Evolutionary conservation across 2,113 vertebrate genomes (phyloP).

Genomic region (Melospiza melodia): DNA sequence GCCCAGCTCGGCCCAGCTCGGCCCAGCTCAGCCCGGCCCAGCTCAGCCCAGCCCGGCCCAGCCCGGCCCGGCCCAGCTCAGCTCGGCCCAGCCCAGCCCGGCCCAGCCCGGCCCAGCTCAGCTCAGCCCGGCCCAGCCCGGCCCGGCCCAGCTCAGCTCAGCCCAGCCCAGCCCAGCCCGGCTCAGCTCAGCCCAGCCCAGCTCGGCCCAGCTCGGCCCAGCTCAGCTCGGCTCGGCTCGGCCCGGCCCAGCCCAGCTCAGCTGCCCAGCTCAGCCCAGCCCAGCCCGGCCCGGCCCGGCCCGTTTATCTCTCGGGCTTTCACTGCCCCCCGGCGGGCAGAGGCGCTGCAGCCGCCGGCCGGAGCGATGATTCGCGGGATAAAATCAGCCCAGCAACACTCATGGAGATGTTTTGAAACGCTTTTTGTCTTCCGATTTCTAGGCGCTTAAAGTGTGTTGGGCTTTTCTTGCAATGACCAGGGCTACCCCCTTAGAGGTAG

Average conservation of each 20-base stretch:
- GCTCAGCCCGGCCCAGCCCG: background rate
- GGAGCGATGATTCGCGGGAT: accelerated
- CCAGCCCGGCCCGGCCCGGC: accelerated
- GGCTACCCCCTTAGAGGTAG: background rate
- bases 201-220: accelerated
- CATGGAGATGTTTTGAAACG: background rate
- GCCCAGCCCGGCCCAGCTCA: accelerated
- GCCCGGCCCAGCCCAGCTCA: accelerated
- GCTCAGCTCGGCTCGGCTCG: accelerated
- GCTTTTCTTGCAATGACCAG: background rate
- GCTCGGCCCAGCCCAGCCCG: accelerated
- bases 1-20: accelerated
- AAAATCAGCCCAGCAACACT: background rate
- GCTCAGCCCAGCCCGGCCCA: accelerated
- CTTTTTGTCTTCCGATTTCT: background rate
- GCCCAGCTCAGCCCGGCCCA: accelerated
- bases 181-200: accelerated
- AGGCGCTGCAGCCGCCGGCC: accelerated
- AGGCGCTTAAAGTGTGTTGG: no score
- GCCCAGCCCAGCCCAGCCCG: accelerated
- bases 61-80: accelerated
- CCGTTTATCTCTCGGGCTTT: background rate
- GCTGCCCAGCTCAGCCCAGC: accelerated
- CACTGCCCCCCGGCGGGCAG: conserved; percentile 42
- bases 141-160: accelerated